phyloP scores from a whole-genome alignment of 2,113 vertebrate genomes.

The Psephotus haematonotus region DNA sequence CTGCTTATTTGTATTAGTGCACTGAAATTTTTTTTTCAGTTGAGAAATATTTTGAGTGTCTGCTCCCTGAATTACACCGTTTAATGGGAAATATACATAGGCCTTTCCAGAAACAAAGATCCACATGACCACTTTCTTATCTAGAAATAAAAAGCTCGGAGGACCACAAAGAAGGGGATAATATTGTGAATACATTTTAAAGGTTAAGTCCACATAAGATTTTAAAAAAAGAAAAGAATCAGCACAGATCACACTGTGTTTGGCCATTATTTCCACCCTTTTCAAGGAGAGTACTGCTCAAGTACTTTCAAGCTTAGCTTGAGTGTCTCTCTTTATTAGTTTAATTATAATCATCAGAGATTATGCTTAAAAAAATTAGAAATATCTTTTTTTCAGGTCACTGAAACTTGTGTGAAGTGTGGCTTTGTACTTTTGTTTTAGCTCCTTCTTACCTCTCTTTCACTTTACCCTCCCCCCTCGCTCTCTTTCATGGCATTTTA shows the following conservation, averaged over 20 bases:
- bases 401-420: constrained; percentile 64
- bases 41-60: background rate
- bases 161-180: background rate
- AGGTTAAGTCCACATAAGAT: background rate
- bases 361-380: constrained; percentile 42
- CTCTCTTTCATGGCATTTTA: background rate
- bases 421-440: constrained; percentile 17
- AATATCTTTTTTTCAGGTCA: constrained; percentile 60
- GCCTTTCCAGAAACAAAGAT: background rate
- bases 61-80: background rate
- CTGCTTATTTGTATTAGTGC: background rate
- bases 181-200: background rate
- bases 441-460: background rate
- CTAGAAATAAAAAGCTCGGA: background rate
- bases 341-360: constrained; percentile 60
- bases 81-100: background rate
- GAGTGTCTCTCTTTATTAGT: constrained; percentile 44
- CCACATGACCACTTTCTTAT: background rate
- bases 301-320: background rate
- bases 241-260: background rate
- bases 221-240: background rate
- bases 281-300: background rate
- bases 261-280: background rate
- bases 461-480: background rate
- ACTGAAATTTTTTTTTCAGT: background rate